Base-by-base conservation (phyloP, 2,113 vertebrate genomes). In the Cyprinus carpio region DNA sequence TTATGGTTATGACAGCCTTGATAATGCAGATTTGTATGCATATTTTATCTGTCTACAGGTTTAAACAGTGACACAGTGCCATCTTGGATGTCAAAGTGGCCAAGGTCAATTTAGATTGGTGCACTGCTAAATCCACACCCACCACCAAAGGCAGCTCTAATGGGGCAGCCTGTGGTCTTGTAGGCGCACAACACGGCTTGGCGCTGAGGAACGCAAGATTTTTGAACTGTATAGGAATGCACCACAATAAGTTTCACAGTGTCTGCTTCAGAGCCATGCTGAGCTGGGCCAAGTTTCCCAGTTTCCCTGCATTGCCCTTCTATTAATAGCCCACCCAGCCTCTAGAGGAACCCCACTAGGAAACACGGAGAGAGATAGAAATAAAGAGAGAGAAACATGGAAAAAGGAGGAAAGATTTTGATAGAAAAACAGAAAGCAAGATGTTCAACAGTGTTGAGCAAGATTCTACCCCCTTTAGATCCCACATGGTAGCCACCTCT, bases 271-370 rank as follows among this genome's bases (percentile, higher is more conserved):
- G 46, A 87, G 90, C 75, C 82, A 87, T 51, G 46, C 46, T 82
- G 77, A 88, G 76, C 79, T 72, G 62, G 85, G 78, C 86, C 67
- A 82, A 86, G 60, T 79, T 84, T n/a, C n/a, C n/a, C n/a, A n/a
- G n/a, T n/a, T n/a, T 85, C 75, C 69, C 86, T 87, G 83, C 89
- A 87, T 37, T 49, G 60, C 51, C 29, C 84, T 87, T 77, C 88
- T 92, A 92, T 92, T 92, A 90, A 92, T 91, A 92, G 89, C 84
- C 75, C 82, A 51, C 43, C 85, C 81, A 88, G 65, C 87, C 84
- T 87, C 88, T 40, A 85, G 89, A 91, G 89, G 84, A 88, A 37
- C 64, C 75, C 87, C 90, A 88, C 80, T 81, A 72, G 67, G 75
- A 56, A 58, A 76, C 27, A 13, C 29, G 85, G 74, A 49, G 56